Base-by-base conservation (phyloP, 92 coral and sea anemone genomes). In the Phymanthus crucifer region DNA sequence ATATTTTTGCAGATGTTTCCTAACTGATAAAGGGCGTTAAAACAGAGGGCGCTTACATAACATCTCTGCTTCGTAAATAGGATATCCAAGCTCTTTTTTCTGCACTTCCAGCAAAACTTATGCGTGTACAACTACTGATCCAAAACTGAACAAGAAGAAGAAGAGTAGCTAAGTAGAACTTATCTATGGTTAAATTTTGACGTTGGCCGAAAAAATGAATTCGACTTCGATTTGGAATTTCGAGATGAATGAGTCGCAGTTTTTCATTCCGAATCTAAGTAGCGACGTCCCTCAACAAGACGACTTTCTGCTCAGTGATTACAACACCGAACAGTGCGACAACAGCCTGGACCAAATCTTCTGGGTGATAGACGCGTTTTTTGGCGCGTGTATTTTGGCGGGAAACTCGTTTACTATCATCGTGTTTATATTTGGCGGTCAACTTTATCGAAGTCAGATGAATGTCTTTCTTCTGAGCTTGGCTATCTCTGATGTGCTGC, bases 391-490 rank as follows among this genome's bases (percentile, higher is more conserved):
- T 9, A 85, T 85, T 61, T 74, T 89, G 72, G 80, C 68, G 58
- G 84, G 91, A 70, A 88, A 88, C 56, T 16, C 66, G 18, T 88
- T 88, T 69, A 43, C 89, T 2, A 68, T 82, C 26, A 74, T 78
- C 16, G 92, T 88, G 34, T 88, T 88, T 16, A 61, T 88, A 16
- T 57, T 78, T 21, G 77, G 86, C 2, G 83, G 78, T n/a, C 81
- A 66, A 32, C 74, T 88, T 14, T 82, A 82, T 13, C 83, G 76
- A 16, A 66, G 75, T 40, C 71, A 66, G 21, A 88, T 88, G 92
- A 88, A 88, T 52, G 58, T 45, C 26, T 73, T 88, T 36, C 83
- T 84, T 1, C 50, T 88, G 24, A 88, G 92, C 50, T 50, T 88
- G 56, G 84, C 92, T 24, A 32, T 46, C 12, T 88, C 85, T 45